These are phyloP conservation scores for Tetraodon nigroviridis DNA, from an alignment of 2,113 vertebrate species.

Conservation along the genomic window DNA sequence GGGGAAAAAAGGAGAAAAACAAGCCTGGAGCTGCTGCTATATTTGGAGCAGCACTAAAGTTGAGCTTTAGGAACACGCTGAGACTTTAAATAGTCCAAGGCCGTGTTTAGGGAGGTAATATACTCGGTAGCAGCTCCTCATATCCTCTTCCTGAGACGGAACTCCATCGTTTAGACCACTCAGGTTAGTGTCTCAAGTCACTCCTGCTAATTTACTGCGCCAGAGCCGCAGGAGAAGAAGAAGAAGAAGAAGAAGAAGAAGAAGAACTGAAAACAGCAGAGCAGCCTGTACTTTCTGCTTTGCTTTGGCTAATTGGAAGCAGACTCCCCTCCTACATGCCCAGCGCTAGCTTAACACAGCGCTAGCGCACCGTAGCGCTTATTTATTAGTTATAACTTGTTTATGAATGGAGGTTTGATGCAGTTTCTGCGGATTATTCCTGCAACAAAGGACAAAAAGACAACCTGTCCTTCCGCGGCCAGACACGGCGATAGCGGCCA, in stretches of 20 bases:
- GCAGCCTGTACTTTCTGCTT: constrained; percentile 65
- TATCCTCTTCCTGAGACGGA: neutral
- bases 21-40: constrained; percentile 46
- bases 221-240: constrained; percentile 31
- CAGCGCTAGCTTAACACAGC: constrained; percentile 32
- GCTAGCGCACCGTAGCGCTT: neutral
- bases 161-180: constrained; percentile 51
- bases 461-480: constrained; percentile 41
- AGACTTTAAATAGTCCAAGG: constrained; percentile 34
- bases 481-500: constrained; percentile 41
- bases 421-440: constrained; percentile 19
- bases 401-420: constrained; percentile 29
- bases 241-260: too few relatives aligned
- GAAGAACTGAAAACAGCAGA: constrained; percentile 49
- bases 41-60: constrained; percentile 50
- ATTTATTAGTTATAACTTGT: constrained; percentile 3
- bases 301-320: constrained; percentile 73
- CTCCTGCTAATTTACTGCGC: constrained; percentile 28
- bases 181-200: constrained; percentile 18
- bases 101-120: constrained; percentile 14
- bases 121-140: constrained; percentile 4
- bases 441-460: constrained; percentile 45
- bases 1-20: constrained; percentile 29
- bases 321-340: constrained; percentile 55
- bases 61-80: constrained; percentile 28